Evolutionary conservation across 2,113 vertebrate species (phyloP).

Genomic region (Paradisaea rubra): DNA sequence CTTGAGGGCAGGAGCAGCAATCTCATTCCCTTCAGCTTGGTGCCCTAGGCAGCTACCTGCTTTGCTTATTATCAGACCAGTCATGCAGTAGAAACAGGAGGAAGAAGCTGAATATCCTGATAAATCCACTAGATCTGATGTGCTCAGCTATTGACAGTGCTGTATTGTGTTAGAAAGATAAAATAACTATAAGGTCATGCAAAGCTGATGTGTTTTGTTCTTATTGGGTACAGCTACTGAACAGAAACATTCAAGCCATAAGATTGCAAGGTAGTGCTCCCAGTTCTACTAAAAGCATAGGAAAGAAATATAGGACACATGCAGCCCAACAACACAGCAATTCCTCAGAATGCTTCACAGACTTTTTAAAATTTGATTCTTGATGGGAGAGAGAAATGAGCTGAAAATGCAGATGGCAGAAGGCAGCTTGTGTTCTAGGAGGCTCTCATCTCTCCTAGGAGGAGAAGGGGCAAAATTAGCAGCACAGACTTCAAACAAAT

Average conservation of each 20-base stretch:
- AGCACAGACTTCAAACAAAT: not conserved
- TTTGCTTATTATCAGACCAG: not conserved
- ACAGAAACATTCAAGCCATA: not conserved
- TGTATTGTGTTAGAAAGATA: not conserved
- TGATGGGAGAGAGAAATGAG: not conserved
- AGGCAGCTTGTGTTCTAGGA: not conserved
- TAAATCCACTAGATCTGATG: not conserved
- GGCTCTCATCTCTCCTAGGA: not conserved
- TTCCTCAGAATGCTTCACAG: not conserved
- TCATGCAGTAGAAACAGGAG: not conserved
- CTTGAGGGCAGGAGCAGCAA: not conserved
- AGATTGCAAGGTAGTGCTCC: not conserved
- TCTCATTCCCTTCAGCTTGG: not conserved
- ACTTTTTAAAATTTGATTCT: not conserved
- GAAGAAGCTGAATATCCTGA: not conserved
- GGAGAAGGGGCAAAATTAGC: not conserved
- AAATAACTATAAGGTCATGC: not conserved
- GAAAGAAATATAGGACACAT: not conserved
- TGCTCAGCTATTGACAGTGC: not conserved
- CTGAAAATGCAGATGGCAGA: not conserved
- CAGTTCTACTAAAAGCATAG: not conserved
- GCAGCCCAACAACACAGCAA: not conserved
- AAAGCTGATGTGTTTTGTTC: not conserved
- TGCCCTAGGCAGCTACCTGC: not conserved
- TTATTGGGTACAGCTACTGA: not conserved